phyloP scores from a whole-genome alignment of 2,888 invertebrate genomes.

The Sialis fuliginosa region DNA sequence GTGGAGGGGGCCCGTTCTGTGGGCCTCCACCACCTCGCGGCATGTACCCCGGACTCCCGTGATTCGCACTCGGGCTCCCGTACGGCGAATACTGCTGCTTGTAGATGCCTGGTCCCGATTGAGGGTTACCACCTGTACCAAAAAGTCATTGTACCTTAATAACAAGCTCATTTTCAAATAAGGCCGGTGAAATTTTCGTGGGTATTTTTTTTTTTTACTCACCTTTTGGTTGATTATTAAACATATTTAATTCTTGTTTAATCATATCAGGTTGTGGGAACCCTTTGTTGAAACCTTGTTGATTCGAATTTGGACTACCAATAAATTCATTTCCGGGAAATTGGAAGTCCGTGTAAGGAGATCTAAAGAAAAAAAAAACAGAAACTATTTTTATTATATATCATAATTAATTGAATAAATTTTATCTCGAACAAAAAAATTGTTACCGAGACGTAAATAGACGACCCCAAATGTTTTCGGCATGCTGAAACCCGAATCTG shows the following conservation, averaged over 20 bases:
- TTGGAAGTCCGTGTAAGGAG: constrained; percentile 43
- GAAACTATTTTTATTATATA: too few species aligned
- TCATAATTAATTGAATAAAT: too few species aligned
- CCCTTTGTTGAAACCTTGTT: constrained; percentile 18
- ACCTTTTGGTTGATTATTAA: constrained; percentile 4
- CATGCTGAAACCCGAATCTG: too few species aligned
- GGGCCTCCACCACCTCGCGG: constrained; percentile 16
- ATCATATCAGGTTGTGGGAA: constrained; percentile 32
- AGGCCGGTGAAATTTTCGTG: too few species aligned
- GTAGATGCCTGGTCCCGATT: constrained; percentile 17
- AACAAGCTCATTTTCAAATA: not conserved
- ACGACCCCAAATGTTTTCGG: too few species aligned
- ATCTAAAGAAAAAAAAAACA: constrained; percentile 16
- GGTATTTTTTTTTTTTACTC: constrained; percentile 19
- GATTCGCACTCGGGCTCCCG: constrained; percentile 42
- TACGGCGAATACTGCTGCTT: constrained; percentile 51
- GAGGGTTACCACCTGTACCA: not conserved
- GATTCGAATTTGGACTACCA: constrained; percentile 26
- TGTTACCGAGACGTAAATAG: too few species aligned
- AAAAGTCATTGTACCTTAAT: not conserved
- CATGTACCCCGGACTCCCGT: constrained; percentile 32
- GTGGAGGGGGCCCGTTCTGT: constrained; percentile 26
- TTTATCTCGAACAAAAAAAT: too few species aligned
- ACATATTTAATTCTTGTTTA: constrained; percentile 31
- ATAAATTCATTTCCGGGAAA: constrained; percentile 31